Base-by-base conservation (phyloP, 2,888 invertebrate species). In the Sinodicranocentrus sp. region DNA sequence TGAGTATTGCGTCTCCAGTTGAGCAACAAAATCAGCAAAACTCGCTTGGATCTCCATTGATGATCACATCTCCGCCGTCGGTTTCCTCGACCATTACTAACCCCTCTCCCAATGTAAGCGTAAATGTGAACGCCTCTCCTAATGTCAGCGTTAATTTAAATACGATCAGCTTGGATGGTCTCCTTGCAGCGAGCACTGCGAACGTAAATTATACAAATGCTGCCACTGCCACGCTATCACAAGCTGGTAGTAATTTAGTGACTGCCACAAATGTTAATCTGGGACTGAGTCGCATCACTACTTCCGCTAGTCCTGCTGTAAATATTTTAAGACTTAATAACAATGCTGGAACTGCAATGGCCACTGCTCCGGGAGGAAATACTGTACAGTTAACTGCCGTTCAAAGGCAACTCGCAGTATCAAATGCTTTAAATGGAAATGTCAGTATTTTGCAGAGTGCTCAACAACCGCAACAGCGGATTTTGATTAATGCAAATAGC, bases 61-160 rank as follows among this genome's bases (percentile, higher is more conserved):
- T 82, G 82, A 82, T 82, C 13, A 19, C 82, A 17, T 82, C 82
- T 17, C 79, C 84, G 8, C 80, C 79, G 13, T 71, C 79, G 15
- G 68, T 65, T 1, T 57, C 77, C 8, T 68, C 68, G 15, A 13
- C 59, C 8, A 59, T 68, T 44, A 68, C 77, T 3, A 77, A 77
- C 28, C 21, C 77, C 19, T 82, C 84, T 1, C 75, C 77, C 0
- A 85, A 85, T 59, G 85, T 85, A 3, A 85, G 75, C 28, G 82
- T 85, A 0, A 85, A 85, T 67, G 82, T 84, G 1, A 84, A 84
- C 17, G 71, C 84, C 6, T 61, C 84, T 21, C 84, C 84, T 2
- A 87, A 84, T 68, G 76, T 88, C 10, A 86, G 86, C 28, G 79
- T 88, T 1, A 88, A 87, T 71, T 72, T 88, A 13, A 88, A 88